These are phyloP conservation scores for Stenodema calcarata DNA, from an alignment of 2,888 invertebrate species.

Conservation along the genomic window DNA sequence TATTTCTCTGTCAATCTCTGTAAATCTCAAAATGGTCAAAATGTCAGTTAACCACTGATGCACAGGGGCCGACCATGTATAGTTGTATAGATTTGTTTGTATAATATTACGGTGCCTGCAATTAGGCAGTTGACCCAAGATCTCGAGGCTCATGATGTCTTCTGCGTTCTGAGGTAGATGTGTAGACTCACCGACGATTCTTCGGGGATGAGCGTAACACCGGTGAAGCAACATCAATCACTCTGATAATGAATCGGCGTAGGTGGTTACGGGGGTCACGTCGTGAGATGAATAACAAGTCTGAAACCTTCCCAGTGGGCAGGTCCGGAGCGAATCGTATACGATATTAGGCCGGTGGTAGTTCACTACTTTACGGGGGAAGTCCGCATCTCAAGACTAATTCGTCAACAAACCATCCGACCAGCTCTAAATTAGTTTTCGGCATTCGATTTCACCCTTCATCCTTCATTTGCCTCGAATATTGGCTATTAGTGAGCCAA, in stretches of 20 bases:
- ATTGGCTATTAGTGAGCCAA: neutral
- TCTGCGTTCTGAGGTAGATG: too few species aligned
- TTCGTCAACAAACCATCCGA: neutral
- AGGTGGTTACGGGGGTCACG: neutral
- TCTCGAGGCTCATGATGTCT: too few species aligned
- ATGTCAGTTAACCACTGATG: too few species aligned
- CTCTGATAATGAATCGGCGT: neutral
- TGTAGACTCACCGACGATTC: neutral
- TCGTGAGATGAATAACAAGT: slow-evolving; percentile 17
- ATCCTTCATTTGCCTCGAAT: neutral
- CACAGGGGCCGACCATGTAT: too few species aligned
- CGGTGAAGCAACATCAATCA: neutral
- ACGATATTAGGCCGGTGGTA: neutral
- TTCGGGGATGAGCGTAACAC: neutral
- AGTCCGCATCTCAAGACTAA: neutral
- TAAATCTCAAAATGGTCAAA: too few species aligned
- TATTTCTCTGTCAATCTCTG: too few species aligned
- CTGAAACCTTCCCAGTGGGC: slow-evolving; percentile 15
- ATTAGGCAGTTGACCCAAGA: too few species aligned
- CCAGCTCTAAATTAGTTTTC: neutral
- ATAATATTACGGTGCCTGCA: too few species aligned
- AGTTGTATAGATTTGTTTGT: too few species aligned
- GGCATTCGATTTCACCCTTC: neutral
- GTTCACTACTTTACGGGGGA: neutral
- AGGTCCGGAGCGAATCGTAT: slow-evolving; percentile 13